Conservation (phyloP, 2,113 vertebrate genomes). For the Edolisoma coerulescens region DNA sequence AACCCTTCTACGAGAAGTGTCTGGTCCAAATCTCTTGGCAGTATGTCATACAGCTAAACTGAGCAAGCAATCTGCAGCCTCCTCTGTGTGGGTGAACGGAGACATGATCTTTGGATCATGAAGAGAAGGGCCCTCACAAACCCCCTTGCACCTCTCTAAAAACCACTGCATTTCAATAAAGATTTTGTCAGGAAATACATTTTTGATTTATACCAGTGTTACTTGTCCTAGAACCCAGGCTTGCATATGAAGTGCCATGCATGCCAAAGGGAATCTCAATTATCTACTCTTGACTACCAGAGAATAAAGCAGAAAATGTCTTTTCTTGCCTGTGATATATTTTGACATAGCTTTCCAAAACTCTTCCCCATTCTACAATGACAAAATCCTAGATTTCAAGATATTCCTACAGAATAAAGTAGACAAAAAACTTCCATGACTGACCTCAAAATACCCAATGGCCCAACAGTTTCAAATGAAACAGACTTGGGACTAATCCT, state of each 20-base stretch:
- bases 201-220: background rate
- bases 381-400: background rate
- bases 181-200: background rate
- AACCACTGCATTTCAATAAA: background rate
- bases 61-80: background rate
- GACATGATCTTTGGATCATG: background rate
- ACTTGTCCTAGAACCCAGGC: background rate
- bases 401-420: background rate
- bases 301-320: background rate
- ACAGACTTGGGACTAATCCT: background rate
- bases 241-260: background rate
- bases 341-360: background rate
- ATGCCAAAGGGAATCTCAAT: background rate
- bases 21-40: background rate
- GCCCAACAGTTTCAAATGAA: background rate
- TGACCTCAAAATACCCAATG: background rate
- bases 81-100: background rate
- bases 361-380: background rate
- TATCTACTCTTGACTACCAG: background rate
- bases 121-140: background rate
- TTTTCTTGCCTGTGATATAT: background rate
- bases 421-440: rapidly evolving
- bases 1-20: background rate
- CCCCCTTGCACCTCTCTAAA: background rate
- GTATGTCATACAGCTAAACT: background rate